These are phyloP conservation scores for Hipposideros larvatus DNA, from an alignment of 2,797 vertebrate species.

Conservation along the genomic window DNA sequence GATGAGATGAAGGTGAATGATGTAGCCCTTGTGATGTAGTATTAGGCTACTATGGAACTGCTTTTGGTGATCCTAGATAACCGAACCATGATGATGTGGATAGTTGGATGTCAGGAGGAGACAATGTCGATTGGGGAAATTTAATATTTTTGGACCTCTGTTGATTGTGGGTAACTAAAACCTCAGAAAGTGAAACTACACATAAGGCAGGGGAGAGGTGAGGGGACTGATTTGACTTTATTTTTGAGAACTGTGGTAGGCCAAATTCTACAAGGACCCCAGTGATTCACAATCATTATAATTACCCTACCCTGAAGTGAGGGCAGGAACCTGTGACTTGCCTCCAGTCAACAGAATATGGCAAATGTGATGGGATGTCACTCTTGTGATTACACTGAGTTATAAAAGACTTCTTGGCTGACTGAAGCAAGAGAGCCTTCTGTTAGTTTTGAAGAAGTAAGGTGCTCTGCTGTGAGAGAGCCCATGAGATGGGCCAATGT, in stretches of 20 bases:
- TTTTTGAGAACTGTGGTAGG: not conserved
- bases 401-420: not conserved
- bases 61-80: too few species aligned
- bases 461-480: not conserved
- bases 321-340: not conserved
- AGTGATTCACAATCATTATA: not conserved
- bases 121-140: too few species aligned
- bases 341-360: not conserved
- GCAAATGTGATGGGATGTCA: not conserved
- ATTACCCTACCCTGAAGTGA: not conserved
- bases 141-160: too few species aligned
- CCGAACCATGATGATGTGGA: too few species aligned
- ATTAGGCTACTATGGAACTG: too few species aligned
- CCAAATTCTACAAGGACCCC: not conserved
- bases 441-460: not conserved
- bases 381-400: not conserved
- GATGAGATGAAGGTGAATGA: not conserved
- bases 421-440: not conserved
- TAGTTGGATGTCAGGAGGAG: too few species aligned
- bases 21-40: not conserved
- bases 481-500: not conserved
- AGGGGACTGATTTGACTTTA: not conserved
- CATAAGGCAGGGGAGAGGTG: too few species aligned
- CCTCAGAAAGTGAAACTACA: too few species aligned
- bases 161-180: too few species aligned